Conservation (phyloP, 2,797 vertebrate species). For the Rhinogobio ventralis region DNA sequence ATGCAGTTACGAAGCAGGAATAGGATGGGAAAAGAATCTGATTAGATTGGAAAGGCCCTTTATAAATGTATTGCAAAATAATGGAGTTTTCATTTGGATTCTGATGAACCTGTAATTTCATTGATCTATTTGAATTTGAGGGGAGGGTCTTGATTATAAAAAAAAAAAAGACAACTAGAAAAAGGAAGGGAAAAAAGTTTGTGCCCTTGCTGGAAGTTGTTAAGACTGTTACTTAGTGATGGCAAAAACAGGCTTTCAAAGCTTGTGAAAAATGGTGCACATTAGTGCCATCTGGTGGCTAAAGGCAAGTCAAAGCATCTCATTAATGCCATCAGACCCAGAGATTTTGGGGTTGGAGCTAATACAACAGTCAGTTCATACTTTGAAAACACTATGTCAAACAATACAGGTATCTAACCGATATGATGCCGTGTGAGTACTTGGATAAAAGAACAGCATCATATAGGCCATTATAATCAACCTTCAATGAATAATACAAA, state of each 20-base stretch:
- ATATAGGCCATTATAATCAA: neutral
- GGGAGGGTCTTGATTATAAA: neutral
- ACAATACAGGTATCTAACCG: neutral
- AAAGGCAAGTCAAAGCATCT: neutral
- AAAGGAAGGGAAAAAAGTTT: rapidly evolving
- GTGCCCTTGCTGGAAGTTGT: neutral
- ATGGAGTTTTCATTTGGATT: neutral
- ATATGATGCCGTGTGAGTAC: neutral
- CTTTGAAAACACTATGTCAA: neutral
- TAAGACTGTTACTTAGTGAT: neutral
- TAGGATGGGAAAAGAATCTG: neutral
- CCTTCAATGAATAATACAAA: neutral
- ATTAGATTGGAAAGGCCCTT: neutral
- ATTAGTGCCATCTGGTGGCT: neutral
- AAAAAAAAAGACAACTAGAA: neutral
- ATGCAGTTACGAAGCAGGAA: neutral
- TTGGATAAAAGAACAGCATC: neutral
- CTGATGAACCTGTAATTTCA: neutral
- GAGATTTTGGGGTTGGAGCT: neutral
- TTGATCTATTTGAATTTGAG: neutral
- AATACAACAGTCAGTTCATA: neutral
- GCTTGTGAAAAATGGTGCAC: neutral
- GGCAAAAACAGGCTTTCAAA: neutral
- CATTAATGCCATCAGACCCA: neutral
- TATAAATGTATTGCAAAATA: neutral